Base-by-base conservation (phyloP, 92 coral and sea anemone genomes). In the Zoanthus sociatus region DNA sequence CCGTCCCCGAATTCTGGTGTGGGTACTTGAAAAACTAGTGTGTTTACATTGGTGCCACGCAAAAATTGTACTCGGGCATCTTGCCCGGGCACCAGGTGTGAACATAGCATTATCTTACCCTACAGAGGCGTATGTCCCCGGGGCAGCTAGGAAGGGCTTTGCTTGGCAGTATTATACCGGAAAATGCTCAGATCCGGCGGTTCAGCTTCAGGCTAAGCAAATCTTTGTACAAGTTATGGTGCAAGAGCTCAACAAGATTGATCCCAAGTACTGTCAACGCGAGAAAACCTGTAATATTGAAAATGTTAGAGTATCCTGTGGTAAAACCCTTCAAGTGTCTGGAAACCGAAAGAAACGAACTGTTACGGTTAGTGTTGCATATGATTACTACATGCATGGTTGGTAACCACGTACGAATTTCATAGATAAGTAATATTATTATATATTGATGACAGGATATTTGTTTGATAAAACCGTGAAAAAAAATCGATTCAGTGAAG, bases 161-260 rank as follows among this genome's bases (percentile, higher is more conserved):
- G 98, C 91, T 68, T 97, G 96, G 93, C 98, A 97, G 76, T 97
- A 97, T 68, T 93, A 89, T 77, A 84, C 90, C 33, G 99, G 99
- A 1, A 92, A 97, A 87, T 97, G 99, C 64, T 84, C 90, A 7
- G 89, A 94, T 84, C 96, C 94, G 1, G 84, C 82, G 1, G 97
- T 94, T 44, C 98, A 97, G 54, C 30, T 16, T 56, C 90, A 95
- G 72, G 96, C 97, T 31, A 97, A 97, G 73, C n/a, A 82, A 0
- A 88, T 87, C 75, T 97, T 95, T 76, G 87, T 93, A 14, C 77
- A 30, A 30, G 96, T 91, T 72, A 76, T 95, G 21, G 84, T 88
- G 32, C 73, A 54, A 6, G 89, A 73, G 7, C 90, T 97, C 50
- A 89, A 87, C 31, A 77, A 66, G 9, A 84, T 88, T 9, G 94